Conservation (phyloP, 2,888 invertebrate genomes). For the Chironomus tentans region DNA sequence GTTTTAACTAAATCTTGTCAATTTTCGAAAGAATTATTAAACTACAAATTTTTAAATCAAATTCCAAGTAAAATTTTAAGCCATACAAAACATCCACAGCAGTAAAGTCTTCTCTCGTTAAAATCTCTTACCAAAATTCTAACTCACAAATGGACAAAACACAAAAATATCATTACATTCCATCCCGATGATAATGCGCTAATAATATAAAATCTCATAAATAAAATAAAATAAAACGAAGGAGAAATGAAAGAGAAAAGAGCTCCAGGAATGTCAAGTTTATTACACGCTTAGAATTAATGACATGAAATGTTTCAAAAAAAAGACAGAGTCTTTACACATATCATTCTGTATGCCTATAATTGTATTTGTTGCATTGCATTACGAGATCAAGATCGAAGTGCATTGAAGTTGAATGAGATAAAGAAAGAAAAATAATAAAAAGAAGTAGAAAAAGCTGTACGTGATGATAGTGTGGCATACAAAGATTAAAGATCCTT, state of each 20-base stretch:
- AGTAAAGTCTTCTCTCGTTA: no score
- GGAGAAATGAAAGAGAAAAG: background rate
- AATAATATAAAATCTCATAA: background rate
- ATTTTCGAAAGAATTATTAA: no score
- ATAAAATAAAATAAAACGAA: background rate
- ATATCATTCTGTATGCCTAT: no score
- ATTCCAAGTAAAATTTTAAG: no score
- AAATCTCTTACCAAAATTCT: no score
- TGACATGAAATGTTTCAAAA: constrained; percentile 16
- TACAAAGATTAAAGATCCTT: constrained; percentile 17
- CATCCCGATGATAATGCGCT: no score
- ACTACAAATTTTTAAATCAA: no score
- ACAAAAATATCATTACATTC: no score
- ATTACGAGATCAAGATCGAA: constrained; percentile 13
- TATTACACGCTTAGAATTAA: constrained; percentile 20
- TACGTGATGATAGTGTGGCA: constrained; percentile 19
- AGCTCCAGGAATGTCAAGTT: constrained; percentile 2
- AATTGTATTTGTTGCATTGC: background rate
- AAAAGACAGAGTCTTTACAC: no score
- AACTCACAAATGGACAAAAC: no score
- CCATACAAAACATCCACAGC: no score
- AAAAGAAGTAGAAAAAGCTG: background rate
- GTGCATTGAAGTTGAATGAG: constrained; percentile 2
- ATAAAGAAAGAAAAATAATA: background rate
- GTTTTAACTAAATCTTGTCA: no score